phyloP scores from a whole-genome alignment of 1,140 invertebrate species.

The Maconellicoccus hirsutus region DNA sequence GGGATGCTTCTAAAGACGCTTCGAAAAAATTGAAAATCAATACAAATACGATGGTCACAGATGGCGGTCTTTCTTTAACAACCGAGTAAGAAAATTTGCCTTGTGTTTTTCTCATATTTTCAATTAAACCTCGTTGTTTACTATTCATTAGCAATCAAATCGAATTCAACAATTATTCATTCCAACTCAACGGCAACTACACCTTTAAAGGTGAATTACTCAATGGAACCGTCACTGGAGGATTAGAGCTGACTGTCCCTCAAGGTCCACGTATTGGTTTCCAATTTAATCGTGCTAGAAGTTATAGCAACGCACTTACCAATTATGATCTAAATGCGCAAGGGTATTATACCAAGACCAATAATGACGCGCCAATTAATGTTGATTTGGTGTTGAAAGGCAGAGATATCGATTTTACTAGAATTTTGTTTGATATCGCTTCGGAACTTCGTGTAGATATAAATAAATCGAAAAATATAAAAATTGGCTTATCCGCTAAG shows the following conservation, averaged over 20 bases:
- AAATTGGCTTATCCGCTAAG: neutral
- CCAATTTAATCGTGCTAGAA: neutral
- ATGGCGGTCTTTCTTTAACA: neutral
- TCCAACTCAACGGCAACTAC: neutral
- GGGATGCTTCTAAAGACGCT: constrained; percentile 12
- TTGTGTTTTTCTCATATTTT: neutral
- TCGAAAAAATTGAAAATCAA: neutral
- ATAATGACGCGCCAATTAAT: neutral
- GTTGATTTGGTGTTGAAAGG: neutral
- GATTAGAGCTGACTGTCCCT: neutral
- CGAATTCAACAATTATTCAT: neutral
- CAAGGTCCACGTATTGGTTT: neutral
- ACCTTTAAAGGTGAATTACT: neutral
- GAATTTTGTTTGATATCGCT: neutral
- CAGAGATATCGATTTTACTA: neutral
- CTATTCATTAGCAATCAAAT: neutral
- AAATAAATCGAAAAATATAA: neutral
- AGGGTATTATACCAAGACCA: neutral
- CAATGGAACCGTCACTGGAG: neutral
- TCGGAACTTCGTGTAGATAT: neutral
- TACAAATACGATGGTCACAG: neutral
- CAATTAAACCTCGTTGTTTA: neutral
- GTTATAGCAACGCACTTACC: neutral
- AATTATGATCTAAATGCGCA: neutral
- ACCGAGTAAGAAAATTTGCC: neutral